Conservation (phyloP, 2,888 invertebrate genomes). For the Girardia tigrina region DNA sequence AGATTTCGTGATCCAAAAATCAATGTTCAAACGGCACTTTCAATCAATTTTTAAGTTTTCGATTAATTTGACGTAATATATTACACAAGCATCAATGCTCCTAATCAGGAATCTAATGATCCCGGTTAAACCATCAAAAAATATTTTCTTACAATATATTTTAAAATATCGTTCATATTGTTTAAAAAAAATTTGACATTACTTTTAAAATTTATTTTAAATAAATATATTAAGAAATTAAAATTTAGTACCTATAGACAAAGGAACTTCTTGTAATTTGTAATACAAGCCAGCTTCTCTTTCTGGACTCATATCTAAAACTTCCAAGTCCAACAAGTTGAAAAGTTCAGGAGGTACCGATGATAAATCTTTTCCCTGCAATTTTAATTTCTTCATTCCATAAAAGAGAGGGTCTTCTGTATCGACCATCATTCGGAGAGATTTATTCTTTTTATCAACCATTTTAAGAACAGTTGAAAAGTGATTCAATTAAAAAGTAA, state of each 20-base stretch:
- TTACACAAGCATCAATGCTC: too few relatives aligned
- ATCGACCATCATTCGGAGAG: constrained; percentile 42
- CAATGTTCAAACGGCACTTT: too few relatives aligned
- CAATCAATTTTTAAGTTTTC: too few relatives aligned
- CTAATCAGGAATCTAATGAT: too few relatives aligned
- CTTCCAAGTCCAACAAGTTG: constrained; percentile 45
- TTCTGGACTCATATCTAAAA: constrained; percentile 48
- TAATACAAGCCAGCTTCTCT: constrained; percentile 46
- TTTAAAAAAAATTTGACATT: too few relatives aligned
- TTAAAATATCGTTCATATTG: too few relatives aligned
- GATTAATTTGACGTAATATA: too few relatives aligned
- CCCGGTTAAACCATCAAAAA: too few relatives aligned
- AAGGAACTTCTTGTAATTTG: constrained; percentile 43
- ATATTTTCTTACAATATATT: too few relatives aligned
- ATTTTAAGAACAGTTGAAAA: background rate
- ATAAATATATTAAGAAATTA: too few relatives aligned
- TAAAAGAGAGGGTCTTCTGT: constrained; percentile 42
- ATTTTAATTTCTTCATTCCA: constrained; percentile 44
- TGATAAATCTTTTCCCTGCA: constrained; percentile 44
- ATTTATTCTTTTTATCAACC: constrained; percentile 35
- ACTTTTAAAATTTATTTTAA: too few relatives aligned
- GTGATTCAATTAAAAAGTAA: background rate
- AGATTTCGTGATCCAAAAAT: too few relatives aligned
- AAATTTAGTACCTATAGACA: constrained; percentile 42
- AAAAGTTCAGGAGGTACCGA: constrained; percentile 44